Evolutionary conservation across 2,888 invertebrate genomes (phyloP).

Genomic region (Melieria crassipennis): DNA sequence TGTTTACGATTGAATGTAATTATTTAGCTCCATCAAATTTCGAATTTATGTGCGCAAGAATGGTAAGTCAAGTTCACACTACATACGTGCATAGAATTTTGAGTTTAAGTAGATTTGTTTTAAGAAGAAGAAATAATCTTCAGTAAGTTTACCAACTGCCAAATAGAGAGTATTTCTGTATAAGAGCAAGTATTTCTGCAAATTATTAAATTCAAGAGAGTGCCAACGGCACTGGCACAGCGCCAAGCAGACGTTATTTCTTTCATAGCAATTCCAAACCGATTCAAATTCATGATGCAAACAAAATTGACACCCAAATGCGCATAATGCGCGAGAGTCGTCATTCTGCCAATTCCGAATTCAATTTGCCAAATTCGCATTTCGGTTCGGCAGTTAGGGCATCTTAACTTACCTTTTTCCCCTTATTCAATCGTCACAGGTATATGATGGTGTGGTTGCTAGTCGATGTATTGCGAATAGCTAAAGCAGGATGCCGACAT

Average conservation of each 20-base stretch:
- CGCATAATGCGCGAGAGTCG: not conserved
- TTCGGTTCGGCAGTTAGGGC: not conserved
- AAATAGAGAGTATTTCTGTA: too few species aligned
- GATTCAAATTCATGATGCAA: not conserved
- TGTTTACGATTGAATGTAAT: too few species aligned
- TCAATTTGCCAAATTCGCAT: not conserved
- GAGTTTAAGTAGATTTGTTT: too few species aligned
- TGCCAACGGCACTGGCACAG: not conserved
- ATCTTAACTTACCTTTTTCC: not conserved
- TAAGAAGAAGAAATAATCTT: too few species aligned
- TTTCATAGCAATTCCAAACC: not conserved
- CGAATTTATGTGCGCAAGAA: too few species aligned
- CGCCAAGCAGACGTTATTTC: not conserved
- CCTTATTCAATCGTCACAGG: not conserved
- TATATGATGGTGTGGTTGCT: not conserved
- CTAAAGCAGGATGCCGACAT: too few species aligned
- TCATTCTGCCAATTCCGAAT: not conserved
- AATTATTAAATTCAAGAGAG: not conserved
- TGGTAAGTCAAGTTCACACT: too few species aligned
- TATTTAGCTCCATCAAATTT: too few species aligned
- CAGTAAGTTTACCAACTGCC: too few species aligned
- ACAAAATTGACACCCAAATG: not conserved
- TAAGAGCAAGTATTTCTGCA: too few species aligned
- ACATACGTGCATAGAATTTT: too few species aligned
- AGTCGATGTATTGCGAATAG: too few species aligned